Evolutionary conservation across 35 echinoderm and acorn worm genomes (phyloP), one percentile per base, ranked within the genome.

Genomic region (Holothuria glaberrima): DNA sequence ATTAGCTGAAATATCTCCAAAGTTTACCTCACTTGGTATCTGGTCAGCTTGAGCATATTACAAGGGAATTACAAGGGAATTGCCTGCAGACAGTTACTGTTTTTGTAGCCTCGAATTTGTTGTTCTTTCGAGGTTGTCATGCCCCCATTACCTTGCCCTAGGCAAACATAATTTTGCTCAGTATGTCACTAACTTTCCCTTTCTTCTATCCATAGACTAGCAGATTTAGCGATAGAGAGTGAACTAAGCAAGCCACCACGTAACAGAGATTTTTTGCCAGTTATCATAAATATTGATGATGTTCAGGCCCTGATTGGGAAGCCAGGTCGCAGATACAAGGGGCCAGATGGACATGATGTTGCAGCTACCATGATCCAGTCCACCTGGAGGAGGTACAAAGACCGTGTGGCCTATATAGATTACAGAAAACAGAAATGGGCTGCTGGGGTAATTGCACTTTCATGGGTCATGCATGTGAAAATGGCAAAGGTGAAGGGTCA

Each of bases 391-490:
- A 82, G 93, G 31, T 89, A 94, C 83, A 92, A 92, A 41, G 95
- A 98, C 70, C 86, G 95, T 19, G 17, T 68, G 24, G 88, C 90
- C 1, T 98, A 98, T 61, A 63, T 98, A 48, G 93, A 98, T 6
- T 98, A 98, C 68, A 60, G 95, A 27, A 80, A 86, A 14, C 94
- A 98, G 88, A 98, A 98, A 72, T 98, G 95, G 92, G 95, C 95
- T 6, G 95, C 93, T 19, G 95, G 92, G 21, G 95, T 98, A 58
- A 98, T 98, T 31, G 95, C 93, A n/a, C 94, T 98, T 19, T 94
- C 95, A 48, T 98, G 95, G 95, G 87, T 98, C 52, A 98, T 98
- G 95, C 91, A 98, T 88, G 95, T 98, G 60, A 98, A 98, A 89
- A 94, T 98, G 93, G 78, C 95, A 13, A 98, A 90, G 90, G 82